Evolutionary conservation across 2,888 invertebrate species (phyloP), one percentile per base, ranked within the genome.

Genomic region (Siphlonurus alternatus): DNA sequence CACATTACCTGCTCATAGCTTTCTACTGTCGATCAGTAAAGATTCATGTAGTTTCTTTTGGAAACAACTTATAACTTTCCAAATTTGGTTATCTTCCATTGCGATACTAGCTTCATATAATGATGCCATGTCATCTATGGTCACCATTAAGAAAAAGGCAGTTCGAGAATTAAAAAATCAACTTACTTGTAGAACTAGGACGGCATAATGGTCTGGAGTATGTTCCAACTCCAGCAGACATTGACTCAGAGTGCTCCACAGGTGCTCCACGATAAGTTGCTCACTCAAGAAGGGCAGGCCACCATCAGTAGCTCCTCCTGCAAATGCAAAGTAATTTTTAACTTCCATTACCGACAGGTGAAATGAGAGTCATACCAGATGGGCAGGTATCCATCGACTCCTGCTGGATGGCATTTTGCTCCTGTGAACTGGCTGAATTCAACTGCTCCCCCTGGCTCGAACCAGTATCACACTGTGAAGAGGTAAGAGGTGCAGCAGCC

Each of bases 121-220:
- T n/a, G n/a, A n/a, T n/a, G n/a, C n/a, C n/a, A n/a, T n/a, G n/a
- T n/a, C n/a, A n/a, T n/a, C n/a, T n/a, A n/a, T n/a, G n/a, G n/a
- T n/a, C n/a, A n/a, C n/a, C n/a, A n/a, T n/a, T n/a, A n/a, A n/a
- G n/a, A n/a, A n/a, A n/a, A n/a, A n/a, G n/a, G n/a, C n/a, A n/a
- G n/a, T n/a, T n/a, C n/a, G n/a, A n/a, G n/a, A n/a, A n/a, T n/a
- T n/a, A n/a, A n/a, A n/a, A n/a, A n/a, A n/a, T n/a, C n/a, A n/a
- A 68, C 67, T 68, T 73, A 80, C 80, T 75, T 88, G 90, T 64
- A 93, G 77, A 24, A 92, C 89, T 38, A 92, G 81, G 22, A 92
- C 92, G 56, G 91, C 91, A 77, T 92, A 89, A 72, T 89, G 88
- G 76, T 93, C 92, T 24, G 88, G 87, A 25, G 90, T 89, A 71